Evolutionary conservation across 2,113 vertebrate genomes (phyloP).

Genomic region (Nesospiza acunhae): DNA sequence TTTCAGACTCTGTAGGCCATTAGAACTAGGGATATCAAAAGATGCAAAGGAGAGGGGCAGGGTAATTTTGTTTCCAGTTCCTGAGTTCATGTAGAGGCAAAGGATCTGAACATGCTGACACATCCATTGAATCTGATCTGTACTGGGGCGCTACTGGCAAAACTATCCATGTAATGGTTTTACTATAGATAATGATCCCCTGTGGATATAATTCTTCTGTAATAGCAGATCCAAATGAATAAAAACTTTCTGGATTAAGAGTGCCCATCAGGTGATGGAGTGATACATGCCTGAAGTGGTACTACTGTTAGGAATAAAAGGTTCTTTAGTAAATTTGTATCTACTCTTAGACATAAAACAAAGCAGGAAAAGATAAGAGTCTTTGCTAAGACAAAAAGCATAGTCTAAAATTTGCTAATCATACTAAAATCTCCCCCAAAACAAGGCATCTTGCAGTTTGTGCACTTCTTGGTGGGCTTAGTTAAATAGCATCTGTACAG

Average conservation of each 20-base stretch:
- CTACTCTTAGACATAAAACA: background rate
- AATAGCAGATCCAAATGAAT: background rate
- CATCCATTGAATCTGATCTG: background rate
- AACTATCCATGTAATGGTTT: background rate
- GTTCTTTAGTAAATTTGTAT: background rate
- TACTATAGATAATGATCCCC: background rate
- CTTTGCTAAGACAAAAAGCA: background rate
- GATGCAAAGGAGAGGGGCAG: background rate
- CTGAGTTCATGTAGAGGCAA: background rate
- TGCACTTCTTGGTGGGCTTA: background rate
- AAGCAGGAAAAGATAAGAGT: background rate
- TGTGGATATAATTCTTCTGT: background rate
- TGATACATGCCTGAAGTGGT: background rate
- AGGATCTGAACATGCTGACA: background rate
- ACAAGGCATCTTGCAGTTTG: background rate
- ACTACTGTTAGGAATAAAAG: background rate
- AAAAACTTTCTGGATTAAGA: background rate
- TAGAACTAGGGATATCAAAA: background rate
- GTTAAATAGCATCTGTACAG: background rate
- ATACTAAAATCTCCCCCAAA: background rate
- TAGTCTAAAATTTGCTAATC: background rate
- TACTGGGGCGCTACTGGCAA: background rate
- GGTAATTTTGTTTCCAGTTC: background rate
- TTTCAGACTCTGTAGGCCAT: background rate
- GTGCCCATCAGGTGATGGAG: background rate